Base-by-base conservation (phyloP, 2,888 invertebrate species). In the Choreutis nemorana region DNA sequence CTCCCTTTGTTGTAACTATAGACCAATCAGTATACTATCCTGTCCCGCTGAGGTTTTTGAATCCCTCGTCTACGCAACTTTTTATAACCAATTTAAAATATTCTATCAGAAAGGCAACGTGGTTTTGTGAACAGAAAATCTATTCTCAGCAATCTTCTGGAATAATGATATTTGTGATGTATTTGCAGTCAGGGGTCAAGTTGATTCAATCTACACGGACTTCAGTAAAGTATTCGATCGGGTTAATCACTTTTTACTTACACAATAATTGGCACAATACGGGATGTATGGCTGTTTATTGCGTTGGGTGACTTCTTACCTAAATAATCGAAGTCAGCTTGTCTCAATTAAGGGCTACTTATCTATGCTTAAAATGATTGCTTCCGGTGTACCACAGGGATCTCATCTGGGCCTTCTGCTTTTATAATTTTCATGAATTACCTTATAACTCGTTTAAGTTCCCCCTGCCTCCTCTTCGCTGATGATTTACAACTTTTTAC, bases 191-290 rank as follows among this genome's bases (percentile, higher is more conserved):
- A 12, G 23, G 12, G 6, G 10, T 7, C 28, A 32, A 20, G 30
- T 39, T 1, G 35, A 39, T 18, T 26, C 34, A 5, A 30, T 37
- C 2, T 39, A 41, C 22, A 39, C 37, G 3, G 39, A 41, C 15
- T 39, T 41, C 13, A 26, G 23, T 6, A 39, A 39, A 14, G 41
- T 37, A 2, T 41, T 38, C 28, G 39, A 40, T 16, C 27, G 18
- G 22, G 30, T 35, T 1, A 33, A 33, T 18, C 30, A 35, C 7
- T 7, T 2, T 4, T 11, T 31, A 4, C 29, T 35, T 2, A 23
- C 23, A 11, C 10, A 18, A n/a, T 31, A 36, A 21, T 14, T 31
- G 15, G n/a, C n/a, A n/a, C 11, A n/a, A 12, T 25, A 11, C 6
- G 28, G 32, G 2, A 28, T 31, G 8, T 23, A 31, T n/a, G 30